Evolutionary conservation across 2,888 invertebrate genomes (phyloP), one percentile per base, ranked within the genome.

Genomic region (Tachystola acroxantha): DNA sequence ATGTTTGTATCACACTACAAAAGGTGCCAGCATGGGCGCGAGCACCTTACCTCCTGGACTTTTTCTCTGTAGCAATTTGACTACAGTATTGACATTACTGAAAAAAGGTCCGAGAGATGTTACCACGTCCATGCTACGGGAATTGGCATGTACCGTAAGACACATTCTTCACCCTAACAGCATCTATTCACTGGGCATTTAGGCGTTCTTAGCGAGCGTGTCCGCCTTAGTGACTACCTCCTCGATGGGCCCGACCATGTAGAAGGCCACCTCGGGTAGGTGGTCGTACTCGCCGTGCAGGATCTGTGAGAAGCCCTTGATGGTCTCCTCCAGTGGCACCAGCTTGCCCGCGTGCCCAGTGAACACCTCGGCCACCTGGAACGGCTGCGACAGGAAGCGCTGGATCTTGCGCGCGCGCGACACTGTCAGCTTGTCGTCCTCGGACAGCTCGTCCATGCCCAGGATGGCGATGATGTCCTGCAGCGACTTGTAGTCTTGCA

Each of bases 351-450:
- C 90, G 59, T 95, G 94, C 46, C 97, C 97, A 50, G 97, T 97
- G 89, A 97, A 97, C 34, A 97, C 96, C 80, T 97, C 97, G 65
- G 96, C 96, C 45, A 96, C 96, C 78, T 85, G 84, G 94, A 97
- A 97, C 73, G 97, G 97, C 82, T 97, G 97, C 20, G 96, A 96
- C 62, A 97, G 88, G 92, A 97, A 97, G 70, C 93, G 92, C 85
- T 97, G 96, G 80, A 97, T 97, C 88, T 97, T 97, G 64, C 97
- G 92, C 34, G 97, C 97, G 61, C 97, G 92, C n/a, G 96, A 90
- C 19, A 97, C 97, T 22, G 95, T 96, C 68, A 96, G 84, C 79
- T 97, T 97, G 81, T 97, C 97, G 77, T 97, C 97, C 78, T 97
- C 97, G 59, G 96, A 96, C 89, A 97, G 91, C 61, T 96, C 96